Conservation (phyloP, 2,113 vertebrate species). For the Chaenogobius annularis region DNA sequence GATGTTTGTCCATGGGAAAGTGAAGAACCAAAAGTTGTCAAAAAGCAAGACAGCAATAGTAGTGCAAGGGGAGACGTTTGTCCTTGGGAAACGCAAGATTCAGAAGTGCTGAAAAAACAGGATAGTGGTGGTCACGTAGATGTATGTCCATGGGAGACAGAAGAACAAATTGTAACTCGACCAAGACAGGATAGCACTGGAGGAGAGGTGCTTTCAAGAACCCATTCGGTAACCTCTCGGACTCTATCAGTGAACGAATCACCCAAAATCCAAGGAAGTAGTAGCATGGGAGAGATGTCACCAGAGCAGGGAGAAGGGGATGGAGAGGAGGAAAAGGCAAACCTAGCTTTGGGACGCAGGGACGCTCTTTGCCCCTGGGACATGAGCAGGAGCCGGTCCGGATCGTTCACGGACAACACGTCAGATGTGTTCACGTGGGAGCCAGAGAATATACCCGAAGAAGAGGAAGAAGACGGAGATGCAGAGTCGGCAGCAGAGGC, state of each 20-base stretch:
- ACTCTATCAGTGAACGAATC: conserved; percentile 14
- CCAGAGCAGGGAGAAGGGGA: conserved; percentile 9
- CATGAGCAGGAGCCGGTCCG: conserved; percentile 48
- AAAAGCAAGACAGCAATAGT: conserved; percentile 40
- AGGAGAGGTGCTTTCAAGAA: conserved; percentile 15
- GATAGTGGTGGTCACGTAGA: conserved; percentile 2
- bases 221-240: not conserved
- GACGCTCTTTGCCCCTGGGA: conserved; percentile 77
- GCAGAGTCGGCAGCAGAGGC: conserved; percentile 79
- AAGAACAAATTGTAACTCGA: conserved; percentile 1
- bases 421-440: conserved; percentile 77
- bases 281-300: conserved; percentile 17
- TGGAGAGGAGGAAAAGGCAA: conserved; percentile 47
- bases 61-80: conserved; percentile 34
- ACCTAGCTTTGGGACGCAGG: conserved; percentile 58
- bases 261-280: conserved; percentile 10
- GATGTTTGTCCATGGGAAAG: conserved; percentile 57
- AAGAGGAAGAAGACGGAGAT: conserved; percentile 76
- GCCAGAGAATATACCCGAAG: conserved; percentile 74
- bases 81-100: conserved; percentile 42
- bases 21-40: conserved; percentile 5
- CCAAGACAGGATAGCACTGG: conserved; percentile 5
- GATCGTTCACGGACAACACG: conserved; percentile 62
- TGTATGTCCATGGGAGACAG: conserved; percentile 54
- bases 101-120: conserved; percentile 16